Percentiles rank a stretch among this genome's conserved stretches.
These are phyloP conservation scores for Piscicola geometra DNA, from an alignment of 2,888 invertebrate genomes.

Conservation along the genomic window DNA sequence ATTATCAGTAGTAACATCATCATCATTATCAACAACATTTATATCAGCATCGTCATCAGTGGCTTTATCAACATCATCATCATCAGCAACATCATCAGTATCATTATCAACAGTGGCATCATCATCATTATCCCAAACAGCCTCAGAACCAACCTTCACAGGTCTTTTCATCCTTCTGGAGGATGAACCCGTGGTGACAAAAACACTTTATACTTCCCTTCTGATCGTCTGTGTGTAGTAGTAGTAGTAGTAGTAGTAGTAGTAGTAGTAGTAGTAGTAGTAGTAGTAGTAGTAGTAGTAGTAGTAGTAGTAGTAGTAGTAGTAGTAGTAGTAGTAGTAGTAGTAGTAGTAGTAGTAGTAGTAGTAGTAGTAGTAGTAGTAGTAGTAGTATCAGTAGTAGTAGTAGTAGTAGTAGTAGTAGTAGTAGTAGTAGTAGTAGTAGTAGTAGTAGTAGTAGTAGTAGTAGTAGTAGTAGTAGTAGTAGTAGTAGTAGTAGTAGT, in stretches of 20 bases:
- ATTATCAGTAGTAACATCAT: too few species aligned
- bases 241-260: constrained; percentile 26
- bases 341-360: constrained; percentile 34
- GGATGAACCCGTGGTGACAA: background rate
- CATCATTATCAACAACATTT: too few species aligned
- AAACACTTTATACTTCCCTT: background rate
- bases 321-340: constrained; percentile 34
- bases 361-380: constrained; percentile 33
- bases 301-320: constrained; percentile 34
- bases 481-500: constrained; percentile 29
- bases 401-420: constrained; percentile 34
- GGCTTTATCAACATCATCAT: too few species aligned
- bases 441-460: constrained; percentile 28
- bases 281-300: constrained; percentile 34
- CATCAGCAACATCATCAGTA: too few species aligned
- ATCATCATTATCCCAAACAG: background rate
- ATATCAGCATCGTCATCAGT: too few species aligned
- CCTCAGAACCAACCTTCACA: background rate
- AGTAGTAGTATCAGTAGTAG: constrained; percentile 33
- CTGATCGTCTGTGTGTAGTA: background rate
- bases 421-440: constrained; percentile 33
- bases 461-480: constrained; percentile 26
- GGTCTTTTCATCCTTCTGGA: background rate
- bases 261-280: constrained; percentile 33
- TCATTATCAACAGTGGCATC: background rate